A percentile compares a stretch with the other conserved stretches of the same genome.
Evolutionary conservation across 2,113 vertebrate genomes (phyloP).

Genomic region (Myrmecophaga tridactyla): DNA sequence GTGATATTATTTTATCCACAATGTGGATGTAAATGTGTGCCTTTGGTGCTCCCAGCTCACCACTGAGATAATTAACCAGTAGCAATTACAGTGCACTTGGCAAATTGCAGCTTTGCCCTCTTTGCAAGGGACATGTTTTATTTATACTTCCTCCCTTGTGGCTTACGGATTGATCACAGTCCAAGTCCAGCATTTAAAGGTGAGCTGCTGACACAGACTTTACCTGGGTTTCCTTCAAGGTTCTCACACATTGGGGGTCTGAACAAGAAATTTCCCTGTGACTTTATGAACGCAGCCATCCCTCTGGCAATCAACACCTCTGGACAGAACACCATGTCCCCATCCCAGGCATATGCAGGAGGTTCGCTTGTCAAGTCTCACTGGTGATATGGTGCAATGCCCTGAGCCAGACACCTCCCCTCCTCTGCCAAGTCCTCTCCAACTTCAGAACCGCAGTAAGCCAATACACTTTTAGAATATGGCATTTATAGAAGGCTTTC

Average conservation of each 20-base stretch:
- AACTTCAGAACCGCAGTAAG: background rate
- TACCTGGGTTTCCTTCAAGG: background rate
- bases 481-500: background rate
- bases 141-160: constrained; percentile 76
- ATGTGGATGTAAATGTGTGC: constrained; percentile 71
- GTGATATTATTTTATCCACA: constrained; percentile 60
- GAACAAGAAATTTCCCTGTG: background rate
- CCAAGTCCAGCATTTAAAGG: constrained; percentile 69
- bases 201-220: constrained; percentile 54
- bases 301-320: background rate
- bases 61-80: constrained; percentile 83
- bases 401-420: background rate
- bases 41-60: constrained; percentile 77
- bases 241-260: background rate
- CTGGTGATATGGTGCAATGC: background rate
- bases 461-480: background rate
- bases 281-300: background rate
- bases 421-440: background rate
- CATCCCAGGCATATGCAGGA: background rate
- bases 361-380: rapidly evolving
- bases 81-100: constrained; percentile 80
- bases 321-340: background rate
- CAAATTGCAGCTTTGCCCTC: constrained; percentile 80
- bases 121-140: constrained; percentile 78
- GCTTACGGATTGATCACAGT: constrained; percentile 71